phyloP scores from a whole-genome alignment of 2,797 vertebrate species.

The Melanotaenia trifasciata region DNA sequence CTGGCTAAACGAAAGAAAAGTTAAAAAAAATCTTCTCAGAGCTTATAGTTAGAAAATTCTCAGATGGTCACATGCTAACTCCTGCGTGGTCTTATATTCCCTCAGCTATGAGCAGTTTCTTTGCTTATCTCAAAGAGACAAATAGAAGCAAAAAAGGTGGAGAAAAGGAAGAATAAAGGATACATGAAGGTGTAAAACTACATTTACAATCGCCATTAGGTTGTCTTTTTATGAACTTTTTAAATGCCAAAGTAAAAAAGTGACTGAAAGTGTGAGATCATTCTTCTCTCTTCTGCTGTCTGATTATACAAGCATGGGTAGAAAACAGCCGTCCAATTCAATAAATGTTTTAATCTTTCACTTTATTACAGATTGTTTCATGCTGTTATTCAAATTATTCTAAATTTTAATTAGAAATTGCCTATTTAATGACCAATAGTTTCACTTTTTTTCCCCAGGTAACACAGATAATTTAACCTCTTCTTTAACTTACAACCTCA shows the following conservation, averaged over 20 bases:
- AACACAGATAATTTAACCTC: too few species aligned
- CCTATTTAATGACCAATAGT: too few species aligned
- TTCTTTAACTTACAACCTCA: too few species aligned
- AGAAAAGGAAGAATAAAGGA: background rate
- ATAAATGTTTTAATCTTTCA: background rate
- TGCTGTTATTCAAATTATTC: background rate
- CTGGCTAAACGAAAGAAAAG: background rate
- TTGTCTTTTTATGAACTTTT: background rate
- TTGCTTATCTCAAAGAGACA: too few species aligned
- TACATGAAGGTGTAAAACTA: constrained; percentile 3
- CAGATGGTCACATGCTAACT: background rate
- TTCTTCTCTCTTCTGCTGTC: background rate
- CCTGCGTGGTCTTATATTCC: background rate
- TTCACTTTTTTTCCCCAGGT: too few species aligned
- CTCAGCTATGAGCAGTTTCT: background rate
- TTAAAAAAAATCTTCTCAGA: background rate
- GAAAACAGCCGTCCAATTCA: background rate
- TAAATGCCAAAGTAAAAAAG: constrained; percentile 5
- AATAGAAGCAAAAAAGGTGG: background rate
- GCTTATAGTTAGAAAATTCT: background rate
- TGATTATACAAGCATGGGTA: background rate
- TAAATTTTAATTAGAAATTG: too few species aligned
- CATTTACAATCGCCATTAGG: background rate
- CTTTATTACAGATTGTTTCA: background rate
- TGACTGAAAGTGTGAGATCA: constrained; percentile 5